phyloP scores from a whole-genome alignment of 1,140 invertebrate species.

The Copidosoma floridanum region DNA sequence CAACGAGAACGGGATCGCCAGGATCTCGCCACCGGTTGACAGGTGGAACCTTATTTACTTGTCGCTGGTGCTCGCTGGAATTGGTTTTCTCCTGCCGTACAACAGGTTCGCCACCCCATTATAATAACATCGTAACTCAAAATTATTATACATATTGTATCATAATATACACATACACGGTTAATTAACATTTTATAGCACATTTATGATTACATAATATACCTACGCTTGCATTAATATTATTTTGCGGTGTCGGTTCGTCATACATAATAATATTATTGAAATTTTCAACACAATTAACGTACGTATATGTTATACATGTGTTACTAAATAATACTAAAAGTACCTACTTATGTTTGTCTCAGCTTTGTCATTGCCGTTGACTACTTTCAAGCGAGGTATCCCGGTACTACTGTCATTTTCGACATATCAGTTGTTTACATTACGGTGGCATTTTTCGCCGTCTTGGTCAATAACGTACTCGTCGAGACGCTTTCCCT shows the following conservation, averaged over 20 bases:
- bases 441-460: constrained; percentile 81
- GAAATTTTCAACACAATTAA: no score
- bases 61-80: constrained; percentile 79
- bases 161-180: no score
- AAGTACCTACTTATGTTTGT: constrained; percentile 9
- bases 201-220: no score
- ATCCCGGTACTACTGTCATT: constrained; percentile 79
- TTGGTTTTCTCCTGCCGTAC: constrained; percentile 86
- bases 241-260: no score
- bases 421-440: constrained; percentile 91
- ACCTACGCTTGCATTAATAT: no score
- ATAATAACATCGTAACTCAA: no score
- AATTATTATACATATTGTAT: no score
- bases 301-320: no score
- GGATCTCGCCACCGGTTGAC: constrained; percentile 70
- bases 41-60: constrained; percentile 77
- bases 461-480: constrained; percentile 83
- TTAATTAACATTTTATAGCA: no score
- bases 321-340: not conserved
- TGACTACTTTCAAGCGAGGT: constrained; percentile 83
- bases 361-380: constrained; percentile 86
- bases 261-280: no score
- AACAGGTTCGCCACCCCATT: constrained; percentile 66
- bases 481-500: constrained; percentile 80
- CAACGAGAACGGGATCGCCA: constrained; percentile 56